Evolutionary conservation across 1,140 invertebrate genomes (phyloP), one percentile per base, ranked within the genome.

Genomic region (Lordiphosa mommai): DNA sequence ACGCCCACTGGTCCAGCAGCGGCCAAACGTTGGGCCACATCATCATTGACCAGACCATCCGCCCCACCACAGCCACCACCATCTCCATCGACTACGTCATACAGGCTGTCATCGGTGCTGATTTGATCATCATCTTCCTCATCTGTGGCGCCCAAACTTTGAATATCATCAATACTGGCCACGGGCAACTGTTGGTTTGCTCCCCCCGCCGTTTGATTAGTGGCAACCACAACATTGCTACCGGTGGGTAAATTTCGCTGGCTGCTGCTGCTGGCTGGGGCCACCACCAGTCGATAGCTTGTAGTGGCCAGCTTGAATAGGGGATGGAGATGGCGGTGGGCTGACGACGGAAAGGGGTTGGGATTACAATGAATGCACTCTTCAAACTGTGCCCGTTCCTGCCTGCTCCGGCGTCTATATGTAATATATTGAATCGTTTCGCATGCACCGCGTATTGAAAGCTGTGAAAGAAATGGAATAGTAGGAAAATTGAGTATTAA

Each of bases 1-100:
- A 99, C 96, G 16, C 98, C 97, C 53, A 98, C 94, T 0, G 97
- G 97, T 94, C 96, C 97, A 90, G 97, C 96, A 73, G 97, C 96
- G 43, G 96, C 97, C 69, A 99, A 91, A 88, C 98, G 97, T 87
- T 97, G 96, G 61, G 97, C 98, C 50, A 99, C 96, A 88, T 98
- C 97, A 90, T 97, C 95, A 61, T 95, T 95, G 92, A 95, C 95
- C 32, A 94, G 94, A 49, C 93, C 93, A 40, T 94, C 91, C 89
- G 95, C 93, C 33, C 27, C 12, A 23, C 40, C 12, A 23, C 40
- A n/a, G 17, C 38, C 13, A 14, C 36, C 38, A 7, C 23, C 40
- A 23, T 96, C 95, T 29, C 92, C 92, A 72, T 95, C 20, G 20
- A 23, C 20, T 23, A 23, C 20, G 4, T 23, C 94, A 27, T 94